Evolutionary conservation across 1,140 invertebrate genomes (phyloP).

Genomic region (Drosophila teissieri): DNA sequence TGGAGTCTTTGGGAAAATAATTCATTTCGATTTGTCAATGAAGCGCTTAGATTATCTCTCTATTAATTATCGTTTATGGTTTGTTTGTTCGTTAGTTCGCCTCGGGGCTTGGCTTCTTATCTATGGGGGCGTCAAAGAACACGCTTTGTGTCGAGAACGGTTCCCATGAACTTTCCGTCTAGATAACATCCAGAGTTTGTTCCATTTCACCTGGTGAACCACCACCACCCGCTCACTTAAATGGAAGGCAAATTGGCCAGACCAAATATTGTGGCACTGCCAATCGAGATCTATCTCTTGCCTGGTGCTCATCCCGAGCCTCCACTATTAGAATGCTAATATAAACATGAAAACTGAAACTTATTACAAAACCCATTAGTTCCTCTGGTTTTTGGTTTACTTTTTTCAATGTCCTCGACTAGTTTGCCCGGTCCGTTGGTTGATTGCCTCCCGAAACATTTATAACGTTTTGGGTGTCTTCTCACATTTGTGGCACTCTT

Average conservation of each 20-base stretch:
- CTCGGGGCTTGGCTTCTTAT: slow-evolving; percentile 56
- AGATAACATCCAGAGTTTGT: slow-evolving; percentile 47
- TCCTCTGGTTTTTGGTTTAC: slow-evolving; percentile 45
- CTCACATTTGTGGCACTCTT: slow-evolving; percentile 24
- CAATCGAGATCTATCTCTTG: slow-evolving; percentile 33
- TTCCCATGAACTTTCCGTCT: slow-evolving; percentile 60
- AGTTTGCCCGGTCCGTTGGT: slow-evolving; percentile 26
- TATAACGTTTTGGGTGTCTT: slow-evolving; percentile 30
- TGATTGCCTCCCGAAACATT: slow-evolving; percentile 40
- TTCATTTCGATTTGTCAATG: slow-evolving; percentile 75
- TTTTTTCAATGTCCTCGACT: slow-evolving; percentile 25
- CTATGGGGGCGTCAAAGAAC: slow-evolving; percentile 61
- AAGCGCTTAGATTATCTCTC: slow-evolving; percentile 77
- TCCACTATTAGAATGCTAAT: slow-evolving; percentile 77
- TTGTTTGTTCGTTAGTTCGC: slow-evolving; percentile 63
- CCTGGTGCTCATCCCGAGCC: slow-evolving; percentile 41
- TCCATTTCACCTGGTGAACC: slow-evolving; percentile 34
- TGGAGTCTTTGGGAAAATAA: slow-evolving; percentile 72
- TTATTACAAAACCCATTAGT: slow-evolving; percentile 80
- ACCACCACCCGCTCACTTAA: slow-evolving; percentile 3
- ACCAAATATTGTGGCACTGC: slow-evolving; percentile 57
- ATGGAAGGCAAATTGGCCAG: slow-evolving; percentile 57
- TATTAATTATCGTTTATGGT: slow-evolving; percentile 83
- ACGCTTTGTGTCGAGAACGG: slow-evolving; percentile 37
- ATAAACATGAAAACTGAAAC: slow-evolving; percentile 82